Percentiles rank a stretch among this genome's conserved stretches.
phyloP scores from a whole-genome alignment of 2,888 invertebrate species.

The Cactoblastis cactorum region DNA sequence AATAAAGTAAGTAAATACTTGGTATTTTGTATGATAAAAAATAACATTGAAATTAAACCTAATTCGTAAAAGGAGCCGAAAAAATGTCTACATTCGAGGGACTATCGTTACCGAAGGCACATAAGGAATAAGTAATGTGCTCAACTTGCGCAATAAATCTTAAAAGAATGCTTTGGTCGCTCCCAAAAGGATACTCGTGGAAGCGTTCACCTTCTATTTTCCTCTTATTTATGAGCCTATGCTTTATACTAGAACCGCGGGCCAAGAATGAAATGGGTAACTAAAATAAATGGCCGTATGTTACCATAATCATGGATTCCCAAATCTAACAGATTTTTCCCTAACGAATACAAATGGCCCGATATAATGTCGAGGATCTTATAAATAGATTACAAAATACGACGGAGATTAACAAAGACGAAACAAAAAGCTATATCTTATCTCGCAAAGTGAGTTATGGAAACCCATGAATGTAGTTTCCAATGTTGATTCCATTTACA shows the following conservation, averaged over 20 bases:
- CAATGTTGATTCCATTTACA: constrained; percentile 62
- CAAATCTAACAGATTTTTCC: constrained; percentile 48
- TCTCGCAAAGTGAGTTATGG: constrained; percentile 61
- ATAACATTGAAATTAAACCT: constrained; percentile 19
- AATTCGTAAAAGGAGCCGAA: constrained; percentile 31
- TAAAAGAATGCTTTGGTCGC: constrained; percentile 77
- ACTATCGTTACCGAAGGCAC: constrained; percentile 63
- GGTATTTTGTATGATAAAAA: constrained; percentile 25
- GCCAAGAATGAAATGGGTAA: constrained; percentile 75
- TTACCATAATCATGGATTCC: constrained; percentile 68
- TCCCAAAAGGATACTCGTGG: constrained; percentile 78
- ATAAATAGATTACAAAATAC: constrained; percentile 13
- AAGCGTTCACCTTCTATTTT: constrained; percentile 78
- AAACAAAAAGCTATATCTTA: constrained; percentile 62
- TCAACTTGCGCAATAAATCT: constrained; percentile 78
- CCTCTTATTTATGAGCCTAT: constrained; percentile 77
- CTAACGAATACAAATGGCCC: constrained; percentile 59
- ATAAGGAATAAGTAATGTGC: constrained; percentile 77
- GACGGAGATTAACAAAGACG: constrained; percentile 22
- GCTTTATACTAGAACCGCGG: constrained; percentile 73
- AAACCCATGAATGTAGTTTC: constrained; percentile 48
- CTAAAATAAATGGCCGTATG: constrained; percentile 70
- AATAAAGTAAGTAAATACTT: background rate
- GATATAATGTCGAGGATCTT: constrained; percentile 1
- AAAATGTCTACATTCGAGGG: constrained; percentile 50